These are phyloP conservation scores for Thunnus maccoyii DNA, from an alignment of 2,113 vertebrate species.

Conservation along the genomic window DNA sequence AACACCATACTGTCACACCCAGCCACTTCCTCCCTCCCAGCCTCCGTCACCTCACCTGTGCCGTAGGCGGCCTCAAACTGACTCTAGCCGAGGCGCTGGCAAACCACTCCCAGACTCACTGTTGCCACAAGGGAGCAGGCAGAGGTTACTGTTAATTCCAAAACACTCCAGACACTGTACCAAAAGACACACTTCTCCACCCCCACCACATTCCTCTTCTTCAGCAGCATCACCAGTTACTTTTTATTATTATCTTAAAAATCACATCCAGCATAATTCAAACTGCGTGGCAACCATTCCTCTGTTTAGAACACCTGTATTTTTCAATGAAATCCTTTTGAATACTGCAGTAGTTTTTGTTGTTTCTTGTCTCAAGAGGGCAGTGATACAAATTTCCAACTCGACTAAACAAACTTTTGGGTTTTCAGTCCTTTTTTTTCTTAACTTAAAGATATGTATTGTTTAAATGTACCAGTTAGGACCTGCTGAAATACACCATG, in stretches of 20 bases:
- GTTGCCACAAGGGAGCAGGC: constrained; percentile 52
- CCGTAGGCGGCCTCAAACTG: constrained; percentile 52
- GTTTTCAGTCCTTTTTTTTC: constrained; percentile 66
- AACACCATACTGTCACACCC: constrained; percentile 63
- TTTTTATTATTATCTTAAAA: constrained; percentile 66
- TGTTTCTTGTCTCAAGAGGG: constrained; percentile 75
- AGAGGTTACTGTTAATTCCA: constrained; percentile 64
- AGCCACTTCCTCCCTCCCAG: constrained; percentile 36
- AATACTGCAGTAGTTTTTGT: constrained; percentile 74
- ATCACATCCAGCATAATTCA: constrained; percentile 62
- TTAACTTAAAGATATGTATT: constrained; percentile 77
- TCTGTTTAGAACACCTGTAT: constrained; percentile 72
- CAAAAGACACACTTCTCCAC: constrained; percentile 62
- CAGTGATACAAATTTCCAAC: constrained; percentile 62
- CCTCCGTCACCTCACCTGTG: constrained; percentile 47
- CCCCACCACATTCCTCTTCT: constrained; percentile 79
- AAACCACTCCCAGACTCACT: constrained; percentile 51
- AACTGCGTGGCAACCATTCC: constrained; percentile 74
- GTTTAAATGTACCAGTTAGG: constrained; percentile 79
- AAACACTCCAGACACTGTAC: constrained; percentile 69
- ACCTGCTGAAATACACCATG: constrained; percentile 77
- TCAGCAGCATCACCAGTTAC: constrained; percentile 59
- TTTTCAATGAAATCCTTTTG: constrained; percentile 76
- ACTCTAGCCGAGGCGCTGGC: constrained; percentile 21
- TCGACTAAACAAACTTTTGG: constrained; percentile 64